Percentiles rank a stretch among this genome's conserved stretches.
Conservation (phyloP, 2,888 invertebrate species). For the Onthophagus sagittarius region DNA sequence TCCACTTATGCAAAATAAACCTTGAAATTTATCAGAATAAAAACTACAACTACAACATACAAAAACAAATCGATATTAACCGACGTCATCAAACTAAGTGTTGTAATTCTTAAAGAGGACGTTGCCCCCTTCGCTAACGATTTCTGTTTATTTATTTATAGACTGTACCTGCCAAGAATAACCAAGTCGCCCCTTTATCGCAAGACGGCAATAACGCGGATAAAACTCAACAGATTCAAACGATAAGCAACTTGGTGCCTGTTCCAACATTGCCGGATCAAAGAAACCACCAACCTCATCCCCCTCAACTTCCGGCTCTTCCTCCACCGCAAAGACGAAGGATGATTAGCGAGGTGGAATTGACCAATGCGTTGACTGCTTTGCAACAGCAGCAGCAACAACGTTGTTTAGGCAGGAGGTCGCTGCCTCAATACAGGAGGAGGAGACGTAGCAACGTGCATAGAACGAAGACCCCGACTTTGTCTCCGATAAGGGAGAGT, state of each 20-base stretch:
- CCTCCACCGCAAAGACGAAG: slow-evolving; percentile 49
- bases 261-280: slow-evolving; percentile 33
- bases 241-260: slow-evolving; percentile 55
- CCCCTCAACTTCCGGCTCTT: slow-evolving; percentile 39
- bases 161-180: slow-evolving; percentile 37
- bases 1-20: not conserved
- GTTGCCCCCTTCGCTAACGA: not conserved
- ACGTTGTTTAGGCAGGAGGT: slow-evolving; percentile 26
- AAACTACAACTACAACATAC: not conserved
- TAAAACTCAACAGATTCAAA: slow-evolving; percentile 53
- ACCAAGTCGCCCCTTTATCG: slow-evolving; percentile 45
- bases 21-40: not conserved
- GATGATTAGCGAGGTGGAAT: slow-evolving; percentile 48
- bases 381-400: slow-evolving; percentile 41
- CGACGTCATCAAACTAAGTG: not conserved
- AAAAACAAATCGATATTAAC: not conserved
- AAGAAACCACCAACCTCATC: slow-evolving; percentile 24
- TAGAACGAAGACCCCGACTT: slow-evolving; percentile 51
- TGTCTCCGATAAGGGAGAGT: slow-evolving; percentile 69
- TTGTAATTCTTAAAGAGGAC: not conserved
- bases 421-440: slow-evolving; percentile 36
- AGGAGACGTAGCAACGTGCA: slow-evolving; percentile 42
- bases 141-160: slow-evolving; percentile 17
- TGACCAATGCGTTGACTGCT: slow-evolving; percentile 43
- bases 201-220: slow-evolving; percentile 48